Evolutionary conservation across 2,888 invertebrate species (phyloP).

Genomic region (Drosophila dives): DNA sequence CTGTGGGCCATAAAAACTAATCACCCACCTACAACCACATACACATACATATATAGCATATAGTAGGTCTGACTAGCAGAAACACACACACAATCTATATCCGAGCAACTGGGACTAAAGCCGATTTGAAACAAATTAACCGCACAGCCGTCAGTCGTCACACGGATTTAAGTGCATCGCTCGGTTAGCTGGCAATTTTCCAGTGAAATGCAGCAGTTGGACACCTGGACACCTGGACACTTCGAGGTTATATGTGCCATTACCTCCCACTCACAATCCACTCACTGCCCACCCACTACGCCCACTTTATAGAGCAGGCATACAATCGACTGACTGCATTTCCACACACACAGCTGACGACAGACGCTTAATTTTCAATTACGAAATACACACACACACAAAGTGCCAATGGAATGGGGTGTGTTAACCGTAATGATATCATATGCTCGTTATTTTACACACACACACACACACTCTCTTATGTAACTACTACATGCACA

Average conservation of each 20-base stretch:
- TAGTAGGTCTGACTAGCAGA: neutral
- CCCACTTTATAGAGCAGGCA: neutral
- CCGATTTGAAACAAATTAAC: conserved; percentile 76
- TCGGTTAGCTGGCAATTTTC: conserved; percentile 69
- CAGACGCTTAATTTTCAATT: conserved; percentile 78
- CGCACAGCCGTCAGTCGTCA: conserved; percentile 65
- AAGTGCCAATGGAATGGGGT: conserved; percentile 48
- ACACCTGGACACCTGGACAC: conserved; percentile 16
- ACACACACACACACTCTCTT: conserved; percentile 5
- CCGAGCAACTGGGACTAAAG: conserved; percentile 32
- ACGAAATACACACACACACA: conserved; percentile 60
- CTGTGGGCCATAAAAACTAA: conserved; percentile 49
- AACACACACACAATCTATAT: neutral
- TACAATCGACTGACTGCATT: neutral
- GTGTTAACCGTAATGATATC: conserved; percentile 52
- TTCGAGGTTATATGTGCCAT: conserved; percentile 12
- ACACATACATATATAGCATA: conserved; percentile 8
- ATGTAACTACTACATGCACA: conserved; percentile 3
- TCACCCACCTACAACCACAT: conserved; percentile 38
- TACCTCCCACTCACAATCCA: conserved; percentile 3
- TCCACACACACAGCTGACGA: conserved; percentile 46
- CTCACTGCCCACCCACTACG: neutral
- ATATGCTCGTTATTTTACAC: conserved; percentile 52
- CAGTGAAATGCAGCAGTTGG: conserved; percentile 43
- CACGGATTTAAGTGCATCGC: conserved; percentile 69